Conservation (phyloP, 2,888 invertebrate genomes). For the Odontocolon sp. region DNA sequence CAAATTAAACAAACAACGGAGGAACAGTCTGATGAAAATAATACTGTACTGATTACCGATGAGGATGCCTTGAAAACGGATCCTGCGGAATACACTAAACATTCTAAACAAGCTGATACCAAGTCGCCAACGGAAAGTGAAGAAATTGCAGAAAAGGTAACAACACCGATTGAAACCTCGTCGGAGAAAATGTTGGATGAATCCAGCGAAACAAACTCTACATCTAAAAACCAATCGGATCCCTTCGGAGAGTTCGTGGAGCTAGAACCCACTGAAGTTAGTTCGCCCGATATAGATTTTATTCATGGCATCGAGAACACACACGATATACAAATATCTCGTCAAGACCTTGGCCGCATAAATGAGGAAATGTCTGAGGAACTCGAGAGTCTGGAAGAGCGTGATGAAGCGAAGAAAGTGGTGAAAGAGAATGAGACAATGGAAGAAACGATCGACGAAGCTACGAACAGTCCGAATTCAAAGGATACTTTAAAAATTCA, state of each 20-base stretch:
- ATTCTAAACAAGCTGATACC: no score
- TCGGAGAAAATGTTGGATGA: not conserved
- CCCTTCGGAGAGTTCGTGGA: constrained; percentile 68
- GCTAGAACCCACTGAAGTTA: constrained; percentile 39
- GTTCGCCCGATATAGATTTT: constrained; percentile 62
- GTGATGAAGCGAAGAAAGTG: not conserved
- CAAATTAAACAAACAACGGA: not conserved
- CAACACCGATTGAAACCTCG: not conserved
- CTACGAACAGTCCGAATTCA: constrained; percentile 42
- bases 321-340: constrained; percentile 64
- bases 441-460: constrained; percentile 36
- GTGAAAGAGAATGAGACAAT: not conserved
- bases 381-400: constrained; percentile 60
- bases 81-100: no score
- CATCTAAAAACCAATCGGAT: constrained; percentile 38
- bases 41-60: no score
- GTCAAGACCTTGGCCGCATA: constrained; percentile 73
- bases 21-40: not conserved
- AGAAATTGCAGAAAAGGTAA: not conserved
- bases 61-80: no score
- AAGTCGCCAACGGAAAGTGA: no score
- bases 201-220: constrained; percentile 6
- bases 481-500: not conserved
- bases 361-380: constrained; percentile 70
- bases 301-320: constrained; percentile 61